Evolutionary conservation across 2,888 invertebrate genomes (phyloP).

Genomic region (Empis livida): DNA sequence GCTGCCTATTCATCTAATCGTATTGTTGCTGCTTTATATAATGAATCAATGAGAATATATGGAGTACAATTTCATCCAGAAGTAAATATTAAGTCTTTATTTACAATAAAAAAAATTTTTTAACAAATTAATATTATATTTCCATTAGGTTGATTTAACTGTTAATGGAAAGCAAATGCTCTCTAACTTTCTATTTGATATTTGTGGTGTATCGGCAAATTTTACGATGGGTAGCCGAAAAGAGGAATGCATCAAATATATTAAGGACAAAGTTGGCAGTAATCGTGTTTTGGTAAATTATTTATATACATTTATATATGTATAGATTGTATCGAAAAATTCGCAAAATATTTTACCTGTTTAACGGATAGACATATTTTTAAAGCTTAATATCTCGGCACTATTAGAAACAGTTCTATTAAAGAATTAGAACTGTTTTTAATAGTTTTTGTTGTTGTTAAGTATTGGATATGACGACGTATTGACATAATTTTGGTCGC

Average conservation of each 20-base stretch:
- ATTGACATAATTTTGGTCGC: too few species aligned
- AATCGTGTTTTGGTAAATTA: conserved; percentile 80
- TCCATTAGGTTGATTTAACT: conserved; percentile 72
- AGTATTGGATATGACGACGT: too few species aligned
- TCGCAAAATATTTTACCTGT: too few species aligned
- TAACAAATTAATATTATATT: neutral
- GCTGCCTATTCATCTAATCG: conserved; percentile 70
- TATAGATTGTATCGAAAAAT: too few species aligned
- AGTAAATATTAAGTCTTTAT: too few species aligned
- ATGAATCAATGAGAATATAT: conserved; percentile 79
- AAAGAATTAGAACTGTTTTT: too few species aligned
- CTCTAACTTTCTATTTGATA: conserved; percentile 86
- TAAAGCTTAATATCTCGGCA: too few species aligned
- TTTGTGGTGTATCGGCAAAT: conserved; percentile 72
- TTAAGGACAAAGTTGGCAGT: conserved; percentile 75
- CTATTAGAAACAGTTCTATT: too few species aligned
- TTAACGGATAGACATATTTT: too few species aligned
- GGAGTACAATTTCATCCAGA: conserved; percentile 99
- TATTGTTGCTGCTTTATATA: conserved; percentile 78
- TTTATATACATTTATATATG: too few species aligned
- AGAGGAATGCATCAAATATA: conserved; percentile 81
- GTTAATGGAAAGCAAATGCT: conserved; percentile 83
- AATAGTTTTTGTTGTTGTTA: too few species aligned
- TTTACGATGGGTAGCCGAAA: conserved; percentile 84
- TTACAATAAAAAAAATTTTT: too few species aligned